These are phyloP conservation scores for Stegodyphus mimosarum DNA, from an alignment of 1,140 invertebrate species.

Conservation along the genomic window DNA sequence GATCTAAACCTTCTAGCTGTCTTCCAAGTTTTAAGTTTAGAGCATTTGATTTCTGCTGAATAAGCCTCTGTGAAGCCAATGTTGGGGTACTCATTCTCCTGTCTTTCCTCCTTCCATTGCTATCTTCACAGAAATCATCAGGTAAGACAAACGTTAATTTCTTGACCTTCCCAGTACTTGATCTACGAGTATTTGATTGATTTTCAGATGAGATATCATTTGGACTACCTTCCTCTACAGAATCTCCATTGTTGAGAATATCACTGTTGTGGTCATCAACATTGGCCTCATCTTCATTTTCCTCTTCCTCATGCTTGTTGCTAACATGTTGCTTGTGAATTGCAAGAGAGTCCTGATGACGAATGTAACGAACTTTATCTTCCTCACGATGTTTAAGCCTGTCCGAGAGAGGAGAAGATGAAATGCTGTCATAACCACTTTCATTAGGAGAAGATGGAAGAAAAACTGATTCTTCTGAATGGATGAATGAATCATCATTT, in stretches of 20 bases:
- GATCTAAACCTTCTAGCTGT: slow-evolving; percentile 64
- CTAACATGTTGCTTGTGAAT: slow-evolving; percentile 33
- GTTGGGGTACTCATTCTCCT: slow-evolving; percentile 63
- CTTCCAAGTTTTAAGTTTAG: slow-evolving; percentile 60
- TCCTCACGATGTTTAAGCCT: background rate
- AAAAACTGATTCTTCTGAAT: slow-evolving; percentile 40
- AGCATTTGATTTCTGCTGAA: slow-evolving; percentile 37
- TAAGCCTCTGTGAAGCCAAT: slow-evolving; percentile 7
- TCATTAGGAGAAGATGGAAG: slow-evolving; percentile 37
- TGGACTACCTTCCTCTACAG: background rate
- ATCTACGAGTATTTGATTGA: background rate
- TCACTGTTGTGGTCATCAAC: background rate
- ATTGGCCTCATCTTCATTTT: background rate
- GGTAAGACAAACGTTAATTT: slow-evolving; percentile 55
- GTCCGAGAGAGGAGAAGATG: background rate
- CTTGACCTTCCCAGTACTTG: slow-evolving; percentile 42
- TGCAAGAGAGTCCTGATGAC: slow-evolving; percentile 44
- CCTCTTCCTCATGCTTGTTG: background rate
- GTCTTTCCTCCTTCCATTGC: slow-evolving; percentile 11
- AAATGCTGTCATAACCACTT: slow-evolving; percentile 27
- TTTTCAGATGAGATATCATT: slow-evolving; percentile 27
- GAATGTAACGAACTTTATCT: background rate
- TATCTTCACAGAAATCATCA: slow-evolving; percentile 33
- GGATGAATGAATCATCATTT: background rate
- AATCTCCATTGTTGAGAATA: background rate